Conservation (phyloP, 1,140 invertebrate species). For the Amyelois transitella region DNA sequence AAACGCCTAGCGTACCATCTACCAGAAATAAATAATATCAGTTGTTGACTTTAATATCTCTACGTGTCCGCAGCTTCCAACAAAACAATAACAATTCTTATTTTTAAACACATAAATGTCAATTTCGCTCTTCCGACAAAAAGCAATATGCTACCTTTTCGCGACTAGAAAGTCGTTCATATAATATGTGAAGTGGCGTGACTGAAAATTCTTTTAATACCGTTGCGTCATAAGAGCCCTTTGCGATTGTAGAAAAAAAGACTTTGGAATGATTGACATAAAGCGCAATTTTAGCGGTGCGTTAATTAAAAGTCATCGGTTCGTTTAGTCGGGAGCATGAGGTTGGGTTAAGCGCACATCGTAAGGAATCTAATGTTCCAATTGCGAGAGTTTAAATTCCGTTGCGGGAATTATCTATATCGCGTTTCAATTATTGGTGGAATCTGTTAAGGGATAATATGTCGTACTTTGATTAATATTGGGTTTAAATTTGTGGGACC, state of each 20-base stretch:
- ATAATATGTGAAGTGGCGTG: slow-evolving; percentile 53
- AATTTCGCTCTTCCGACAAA: slow-evolving; percentile 13
- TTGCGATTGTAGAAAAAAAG: slow-evolving; percentile 28
- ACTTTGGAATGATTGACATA: slow-evolving; percentile 33
- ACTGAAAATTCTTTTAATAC: slow-evolving; percentile 44
- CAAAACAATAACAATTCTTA: slow-evolving; percentile 22
- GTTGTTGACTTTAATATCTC: slow-evolving; percentile 43
- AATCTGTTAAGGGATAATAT: slow-evolving; percentile 34
- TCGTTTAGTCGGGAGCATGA: slow-evolving; percentile 29
- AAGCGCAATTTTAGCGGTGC: slow-evolving; percentile 35
- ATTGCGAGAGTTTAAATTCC: slow-evolving; percentile 44
- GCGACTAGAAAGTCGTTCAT: slow-evolving; percentile 24
- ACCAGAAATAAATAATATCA: slow-evolving; percentile 63
- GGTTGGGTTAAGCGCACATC: slow-evolving; percentile 16
- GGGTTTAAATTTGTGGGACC: slow-evolving; percentile 30
- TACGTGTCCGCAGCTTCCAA: slow-evolving; percentile 11
- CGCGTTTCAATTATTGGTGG: slow-evolving; percentile 50
- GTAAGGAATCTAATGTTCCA: slow-evolving; percentile 35
- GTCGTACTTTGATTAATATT: slow-evolving; percentile 31
- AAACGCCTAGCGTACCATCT: slow-evolving; percentile 50
- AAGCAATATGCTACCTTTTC: slow-evolving; percentile 27
- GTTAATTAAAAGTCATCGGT: slow-evolving; percentile 46
- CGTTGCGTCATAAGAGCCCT: slow-evolving; percentile 38
- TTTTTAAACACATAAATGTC: slow-evolving; percentile 13
- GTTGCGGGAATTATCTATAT: slow-evolving; percentile 31